phyloP scores from a whole-genome alignment of 2,113 vertebrate species.

The Xiphophorus maculatus region DNA sequence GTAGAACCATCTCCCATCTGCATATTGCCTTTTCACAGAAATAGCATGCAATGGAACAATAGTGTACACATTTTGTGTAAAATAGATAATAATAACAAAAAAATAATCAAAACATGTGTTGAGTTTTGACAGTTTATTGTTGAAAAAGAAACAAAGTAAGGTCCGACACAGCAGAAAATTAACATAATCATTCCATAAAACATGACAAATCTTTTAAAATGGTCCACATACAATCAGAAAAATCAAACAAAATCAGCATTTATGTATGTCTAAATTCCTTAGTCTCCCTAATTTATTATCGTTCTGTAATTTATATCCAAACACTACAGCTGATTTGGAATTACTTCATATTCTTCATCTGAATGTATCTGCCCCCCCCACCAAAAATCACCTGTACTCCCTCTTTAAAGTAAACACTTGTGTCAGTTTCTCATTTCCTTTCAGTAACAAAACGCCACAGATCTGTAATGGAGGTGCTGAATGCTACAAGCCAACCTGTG shows the following conservation, averaged over 20 bases:
- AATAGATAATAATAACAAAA: neutral
- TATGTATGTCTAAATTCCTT: slow-evolving; percentile 42
- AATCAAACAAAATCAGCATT: slow-evolving; percentile 63
- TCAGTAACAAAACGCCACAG: slow-evolving; percentile 40
- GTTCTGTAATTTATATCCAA: slow-evolving; percentile 67
- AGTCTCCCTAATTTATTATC: slow-evolving; percentile 46
- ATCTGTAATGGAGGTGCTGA: slow-evolving; percentile 58
- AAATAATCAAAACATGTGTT: slow-evolving; percentile 22
- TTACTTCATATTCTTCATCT: slow-evolving; percentile 17
- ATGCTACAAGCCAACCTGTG: slow-evolving; percentile 78
- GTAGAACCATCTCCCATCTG: neutral
- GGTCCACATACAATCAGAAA: slow-evolving; percentile 71
- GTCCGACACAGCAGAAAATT: slow-evolving; percentile 73
- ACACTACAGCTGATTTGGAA: slow-evolving; percentile 82
- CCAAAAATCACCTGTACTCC: neutral
- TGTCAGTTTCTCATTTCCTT: slow-evolving; percentile 44
- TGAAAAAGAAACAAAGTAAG: slow-evolving; percentile 69
- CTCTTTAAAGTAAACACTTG: slow-evolving; percentile 47
- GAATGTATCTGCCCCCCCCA: slow-evolving; percentile 3
- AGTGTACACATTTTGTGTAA: neutral
- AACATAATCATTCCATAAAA: slow-evolving; percentile 63
- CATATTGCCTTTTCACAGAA: too few species aligned
- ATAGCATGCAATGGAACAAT: neutral
- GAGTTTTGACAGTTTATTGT: slow-evolving; percentile 78
- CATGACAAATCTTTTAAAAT: slow-evolving; percentile 72